A percentile compares a stretch with the other conserved stretches of the same genome.
phyloP scores from a whole-genome alignment of 2,797 vertebrate species.

The Anguilla obscura region DNA sequence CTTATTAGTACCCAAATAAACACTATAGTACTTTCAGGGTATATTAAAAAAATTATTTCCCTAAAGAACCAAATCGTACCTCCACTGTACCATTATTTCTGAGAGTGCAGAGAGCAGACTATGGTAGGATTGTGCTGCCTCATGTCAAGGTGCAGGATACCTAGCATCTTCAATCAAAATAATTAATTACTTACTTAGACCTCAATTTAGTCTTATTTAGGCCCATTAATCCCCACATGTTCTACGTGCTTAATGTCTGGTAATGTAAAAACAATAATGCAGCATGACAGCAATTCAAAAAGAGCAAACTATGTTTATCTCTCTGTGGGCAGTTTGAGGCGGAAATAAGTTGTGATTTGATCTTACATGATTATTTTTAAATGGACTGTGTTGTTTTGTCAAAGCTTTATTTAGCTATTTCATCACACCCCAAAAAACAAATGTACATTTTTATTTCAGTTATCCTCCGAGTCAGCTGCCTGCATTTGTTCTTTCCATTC shows the following conservation, averaged over 20 bases:
- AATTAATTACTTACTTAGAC: neutral
- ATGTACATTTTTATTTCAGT: neutral
- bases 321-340: neutral
- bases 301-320: neutral
- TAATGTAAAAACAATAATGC: neutral
- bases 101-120: neutral
- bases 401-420: neutral
- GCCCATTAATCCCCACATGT: neutral
- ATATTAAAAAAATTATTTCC: too few species aligned
- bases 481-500: neutral
- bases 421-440: neutral
- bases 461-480: neutral
- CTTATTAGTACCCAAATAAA: too few species aligned
- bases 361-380: neutral
- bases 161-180: neutral
- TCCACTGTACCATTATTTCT: too few species aligned
- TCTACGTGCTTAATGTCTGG: neutral
- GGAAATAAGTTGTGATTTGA: neutral
- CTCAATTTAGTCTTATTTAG: neutral
- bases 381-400: neutral
- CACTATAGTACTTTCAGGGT: too few species aligned
- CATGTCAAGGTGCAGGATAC: neutral
- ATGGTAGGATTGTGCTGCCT: constrained; percentile 2
- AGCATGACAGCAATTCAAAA: neutral
- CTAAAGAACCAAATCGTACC: too few species aligned